Evolutionary conservation across 2,888 invertebrate genomes (phyloP).

Genomic region (Folsomia manolachei): DNA sequence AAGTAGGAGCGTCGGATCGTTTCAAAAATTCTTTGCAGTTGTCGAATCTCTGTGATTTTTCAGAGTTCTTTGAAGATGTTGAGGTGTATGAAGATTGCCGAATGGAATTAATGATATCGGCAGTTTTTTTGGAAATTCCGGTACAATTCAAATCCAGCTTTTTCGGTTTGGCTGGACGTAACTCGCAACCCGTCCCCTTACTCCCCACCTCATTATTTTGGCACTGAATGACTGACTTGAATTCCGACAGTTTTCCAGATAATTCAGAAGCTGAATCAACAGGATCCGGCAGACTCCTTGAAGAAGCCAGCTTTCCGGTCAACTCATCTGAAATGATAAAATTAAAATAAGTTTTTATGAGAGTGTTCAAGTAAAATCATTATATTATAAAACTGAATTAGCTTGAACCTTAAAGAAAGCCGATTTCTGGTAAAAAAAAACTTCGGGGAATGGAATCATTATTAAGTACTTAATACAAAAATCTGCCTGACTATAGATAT

Average conservation of each 20-base stretch:
- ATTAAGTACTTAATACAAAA: not conserved
- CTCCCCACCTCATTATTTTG: slow-evolving; percentile 44
- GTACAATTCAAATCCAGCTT: slow-evolving; percentile 11
- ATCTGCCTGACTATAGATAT: not conserved
- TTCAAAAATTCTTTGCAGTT: slow-evolving; percentile 46
- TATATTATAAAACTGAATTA: no score
- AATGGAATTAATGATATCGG: slow-evolving; percentile 18
- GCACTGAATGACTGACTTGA: slow-evolving; percentile 1
- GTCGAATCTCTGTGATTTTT: slow-evolving; percentile 30
- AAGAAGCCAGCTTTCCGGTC: slow-evolving; percentile 50
- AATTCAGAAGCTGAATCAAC: slow-evolving; percentile 32
- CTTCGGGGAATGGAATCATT: not conserved
- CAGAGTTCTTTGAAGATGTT: not conserved
- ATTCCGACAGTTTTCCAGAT: slow-evolving; percentile 1
- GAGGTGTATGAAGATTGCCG: slow-evolving; percentile 6
- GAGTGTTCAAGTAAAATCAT: no score
- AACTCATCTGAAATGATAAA: slow-evolving; percentile 41
- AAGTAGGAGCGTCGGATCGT: slow-evolving; percentile 33
- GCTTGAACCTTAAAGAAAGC: no score
- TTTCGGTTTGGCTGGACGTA: slow-evolving; percentile 35
- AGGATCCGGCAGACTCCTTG: slow-evolving; percentile 42
- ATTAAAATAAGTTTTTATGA: no score
- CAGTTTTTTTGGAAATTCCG: slow-evolving; percentile 18
- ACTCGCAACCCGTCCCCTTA: slow-evolving; percentile 42
- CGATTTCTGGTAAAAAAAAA: no score